phyloP scores from a whole-genome alignment of 2,113 vertebrate species.

The Lepidothrix coronata region DNA sequence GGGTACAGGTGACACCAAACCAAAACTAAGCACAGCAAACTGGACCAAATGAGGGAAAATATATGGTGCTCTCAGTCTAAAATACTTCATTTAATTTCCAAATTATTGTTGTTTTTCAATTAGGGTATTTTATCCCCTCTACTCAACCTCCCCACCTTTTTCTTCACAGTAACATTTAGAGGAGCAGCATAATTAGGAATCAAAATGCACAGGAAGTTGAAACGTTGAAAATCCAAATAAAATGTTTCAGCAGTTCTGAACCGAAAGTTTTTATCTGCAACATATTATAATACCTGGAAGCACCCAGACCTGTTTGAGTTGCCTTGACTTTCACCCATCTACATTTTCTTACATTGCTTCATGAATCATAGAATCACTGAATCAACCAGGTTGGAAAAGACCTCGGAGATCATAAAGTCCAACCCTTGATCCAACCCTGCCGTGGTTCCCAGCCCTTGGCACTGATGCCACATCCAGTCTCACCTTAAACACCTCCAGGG shows the following conservation, averaged over 20 bases:
- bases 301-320: fast-evolving
- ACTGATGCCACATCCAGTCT: no score
- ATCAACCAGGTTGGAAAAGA: no score
- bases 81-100: background rate
- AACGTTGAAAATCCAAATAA: background rate
- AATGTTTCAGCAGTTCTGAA: background rate
- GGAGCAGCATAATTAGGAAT: background rate
- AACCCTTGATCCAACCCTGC: no score
- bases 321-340: background rate
- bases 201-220: background rate
- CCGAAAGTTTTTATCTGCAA: background rate
- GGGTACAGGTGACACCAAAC: background rate
- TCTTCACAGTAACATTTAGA: background rate
- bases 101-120: background rate
- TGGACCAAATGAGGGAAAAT: background rate
- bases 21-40: background rate
- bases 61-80: background rate
- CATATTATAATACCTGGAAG: background rate
- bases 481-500: no score
- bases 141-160: background rate
- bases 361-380: no score
- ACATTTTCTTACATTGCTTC: background rate
- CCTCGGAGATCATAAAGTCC: no score
- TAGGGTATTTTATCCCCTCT: background rate
- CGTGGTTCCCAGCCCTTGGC: no score